These are phyloP conservation scores for Stegodyphus dumicola DNA, from an alignment of 1,140 invertebrate species.

Conservation along the genomic window DNA sequence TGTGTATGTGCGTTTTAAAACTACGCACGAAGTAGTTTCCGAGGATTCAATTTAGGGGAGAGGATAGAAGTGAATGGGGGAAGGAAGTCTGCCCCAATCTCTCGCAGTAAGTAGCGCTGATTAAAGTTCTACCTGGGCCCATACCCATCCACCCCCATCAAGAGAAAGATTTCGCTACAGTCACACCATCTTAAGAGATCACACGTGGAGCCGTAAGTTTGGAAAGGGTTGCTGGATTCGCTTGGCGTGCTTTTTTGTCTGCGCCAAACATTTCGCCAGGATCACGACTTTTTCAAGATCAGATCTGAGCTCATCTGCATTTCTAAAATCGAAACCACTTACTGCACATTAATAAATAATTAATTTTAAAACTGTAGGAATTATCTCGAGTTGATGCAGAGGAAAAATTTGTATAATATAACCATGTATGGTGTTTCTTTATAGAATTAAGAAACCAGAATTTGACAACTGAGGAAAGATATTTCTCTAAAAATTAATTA, in stretches of 20 bases:
- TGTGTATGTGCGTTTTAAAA: conserved; percentile 16
- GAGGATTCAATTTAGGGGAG: conserved; percentile 56
- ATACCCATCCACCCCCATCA: not conserved
- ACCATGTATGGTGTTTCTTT: no score
- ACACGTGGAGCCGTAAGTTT: conserved; percentile 22
- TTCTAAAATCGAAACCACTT: no score
- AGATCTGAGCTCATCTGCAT: no score
- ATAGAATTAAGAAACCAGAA: no score
- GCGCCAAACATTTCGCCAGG: no score
- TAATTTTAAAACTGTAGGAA: no score
- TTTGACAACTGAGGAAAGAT: no score
- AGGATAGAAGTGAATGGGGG: not conserved
- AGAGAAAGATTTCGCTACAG: conserved; percentile 31
- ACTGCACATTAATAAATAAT: no score
- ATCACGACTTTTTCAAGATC: no score
- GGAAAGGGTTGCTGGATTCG: conserved; percentile 11
- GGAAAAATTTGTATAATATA: no score
- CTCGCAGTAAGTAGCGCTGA: conserved; percentile 37
- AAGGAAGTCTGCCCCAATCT: not conserved
- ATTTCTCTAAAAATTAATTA: no score
- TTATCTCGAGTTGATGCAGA: no score
- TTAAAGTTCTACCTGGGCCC: conserved; percentile 56
- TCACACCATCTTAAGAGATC: conserved; percentile 50
- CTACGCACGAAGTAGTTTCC: conserved; percentile 48
- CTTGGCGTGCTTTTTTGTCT: not conserved